Percentiles rank a stretch among this genome's conserved stretches.
These are phyloP conservation scores for Isichthys henryi DNA, from an alignment of 2,113 vertebrate species.

Conservation along the genomic window DNA sequence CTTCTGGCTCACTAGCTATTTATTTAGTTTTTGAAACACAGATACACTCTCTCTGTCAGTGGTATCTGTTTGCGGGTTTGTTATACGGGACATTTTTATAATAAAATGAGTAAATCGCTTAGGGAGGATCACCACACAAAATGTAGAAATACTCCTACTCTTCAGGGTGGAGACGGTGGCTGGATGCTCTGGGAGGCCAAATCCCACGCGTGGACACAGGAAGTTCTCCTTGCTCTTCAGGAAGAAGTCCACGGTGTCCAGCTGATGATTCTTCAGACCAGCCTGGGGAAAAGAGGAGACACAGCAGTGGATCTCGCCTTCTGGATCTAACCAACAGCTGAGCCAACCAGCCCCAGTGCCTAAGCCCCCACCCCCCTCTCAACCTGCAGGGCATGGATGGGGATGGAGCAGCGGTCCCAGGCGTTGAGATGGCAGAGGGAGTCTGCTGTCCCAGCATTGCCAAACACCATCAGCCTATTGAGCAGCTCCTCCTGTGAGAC, in stretches of 20 bases:
- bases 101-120: background rate
- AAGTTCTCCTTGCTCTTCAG: constrained; percentile 90
- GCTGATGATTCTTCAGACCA: constrained; percentile 86
- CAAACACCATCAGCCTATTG: constrained; percentile 81
- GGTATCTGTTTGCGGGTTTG: background rate
- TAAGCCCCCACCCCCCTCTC: constrained; percentile 6
- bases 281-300: constrained; percentile 57
- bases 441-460: constrained; percentile 77
- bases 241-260: constrained; percentile 92
- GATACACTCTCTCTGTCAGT: background rate
- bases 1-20: background rate
- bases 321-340: too few relatives aligned
- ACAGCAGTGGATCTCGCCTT: background rate
- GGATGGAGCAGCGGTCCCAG: constrained; percentile 92
- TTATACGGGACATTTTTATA: background rate
- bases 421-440: constrained; percentile 82
- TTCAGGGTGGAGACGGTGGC: constrained; percentile 28
- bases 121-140: background rate
- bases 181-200: constrained; percentile 43
- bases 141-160: constrained; percentile 53
- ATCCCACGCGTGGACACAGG: constrained; percentile 49
- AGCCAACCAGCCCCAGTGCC: background rate
- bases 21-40: background rate
- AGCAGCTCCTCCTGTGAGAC: constrained; percentile 82
- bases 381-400: constrained; percentile 85